These are phyloP conservation scores for Macrobrachium nipponense DNA, from an alignment of 1,140 invertebrate species.

Conservation along the genomic window DNA sequence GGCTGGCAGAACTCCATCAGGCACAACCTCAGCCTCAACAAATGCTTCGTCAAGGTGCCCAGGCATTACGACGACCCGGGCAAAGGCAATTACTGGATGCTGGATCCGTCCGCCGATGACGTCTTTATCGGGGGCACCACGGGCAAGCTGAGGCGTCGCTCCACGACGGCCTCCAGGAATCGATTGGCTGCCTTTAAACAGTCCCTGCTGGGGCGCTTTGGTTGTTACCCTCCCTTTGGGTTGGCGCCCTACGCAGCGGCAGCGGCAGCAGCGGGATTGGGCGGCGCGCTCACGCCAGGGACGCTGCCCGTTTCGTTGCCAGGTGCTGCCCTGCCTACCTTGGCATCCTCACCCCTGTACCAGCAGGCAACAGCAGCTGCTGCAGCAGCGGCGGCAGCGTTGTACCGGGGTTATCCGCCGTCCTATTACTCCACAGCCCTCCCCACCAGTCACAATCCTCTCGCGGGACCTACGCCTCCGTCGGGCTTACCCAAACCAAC, in stretches of 20 bases:
- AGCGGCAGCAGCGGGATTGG: conserved; percentile 28
- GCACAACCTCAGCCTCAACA: conserved; percentile 54
- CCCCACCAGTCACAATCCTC: conserved; percentile 32
- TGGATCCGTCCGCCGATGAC: conserved; percentile 93
- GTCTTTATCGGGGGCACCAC: conserved; percentile 98
- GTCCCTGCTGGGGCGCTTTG: conserved; percentile 50
- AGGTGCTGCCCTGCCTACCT: conserved; percentile 15
- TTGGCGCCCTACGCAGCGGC: conserved; percentile 53
- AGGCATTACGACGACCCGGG: conserved; percentile 57
- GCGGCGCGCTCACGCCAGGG: conserved; percentile 31
- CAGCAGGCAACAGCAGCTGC: conserved; percentile 45
- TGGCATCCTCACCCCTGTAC: conserved; percentile 35
- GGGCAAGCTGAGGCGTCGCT: conserved; percentile 89
- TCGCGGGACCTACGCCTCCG: conserved; percentile 44
- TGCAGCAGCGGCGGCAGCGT: conserved; percentile 45
- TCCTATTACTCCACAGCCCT: conserved; percentile 45
- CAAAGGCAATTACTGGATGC: conserved; percentile 84
- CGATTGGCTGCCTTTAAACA: conserved; percentile 89
- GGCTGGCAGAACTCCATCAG: conserved; percentile 59
- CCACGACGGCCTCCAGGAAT: conserved; percentile 85
- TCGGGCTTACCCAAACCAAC: conserved; percentile 47
- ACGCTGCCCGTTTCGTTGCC: conserved; percentile 30
- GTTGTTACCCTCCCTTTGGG: conserved; percentile 46
- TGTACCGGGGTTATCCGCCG: conserved; percentile 48
- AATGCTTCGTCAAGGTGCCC: conserved; percentile 57